A percentile compares a stretch with the other conserved stretches of the same genome.
phyloP scores from a whole-genome alignment of 2,113 vertebrate genomes.

The Podiceps cristatus region DNA sequence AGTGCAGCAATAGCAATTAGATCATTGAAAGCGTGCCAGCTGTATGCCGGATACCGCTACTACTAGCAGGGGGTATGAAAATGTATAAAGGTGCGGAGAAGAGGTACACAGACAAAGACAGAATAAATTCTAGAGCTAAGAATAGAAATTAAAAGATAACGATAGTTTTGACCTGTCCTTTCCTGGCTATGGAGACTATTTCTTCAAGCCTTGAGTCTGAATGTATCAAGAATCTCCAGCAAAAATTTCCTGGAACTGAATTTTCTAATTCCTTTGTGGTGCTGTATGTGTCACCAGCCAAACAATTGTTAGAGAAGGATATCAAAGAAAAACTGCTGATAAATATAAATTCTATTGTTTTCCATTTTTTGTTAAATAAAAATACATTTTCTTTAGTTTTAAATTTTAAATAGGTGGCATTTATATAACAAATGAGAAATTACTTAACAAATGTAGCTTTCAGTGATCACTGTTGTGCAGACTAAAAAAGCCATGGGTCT shows the following conservation, averaged over 20 bases:
- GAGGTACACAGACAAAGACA: background rate
- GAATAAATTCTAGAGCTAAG: background rate
- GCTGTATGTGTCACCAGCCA: background rate
- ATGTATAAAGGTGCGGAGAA: background rate
- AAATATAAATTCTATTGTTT: background rate
- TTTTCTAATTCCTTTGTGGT: constrained; percentile 18
- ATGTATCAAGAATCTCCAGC: constrained; percentile 32
- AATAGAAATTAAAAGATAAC: background rate
- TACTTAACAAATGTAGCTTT: background rate
- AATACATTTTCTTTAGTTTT: background rate
- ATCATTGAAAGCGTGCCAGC: background rate
- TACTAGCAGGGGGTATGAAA: background rate
- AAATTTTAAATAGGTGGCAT: background rate
- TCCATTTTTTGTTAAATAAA: background rate
- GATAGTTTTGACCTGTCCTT: background rate
- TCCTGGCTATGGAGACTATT: background rate
- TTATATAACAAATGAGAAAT: background rate
- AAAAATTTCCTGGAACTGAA: constrained; percentile 39
- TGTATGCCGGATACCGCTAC: accelerated
- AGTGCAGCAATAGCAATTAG: background rate
- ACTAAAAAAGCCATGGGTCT: constrained; percentile 19
- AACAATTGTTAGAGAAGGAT: background rate
- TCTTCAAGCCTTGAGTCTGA: background rate
- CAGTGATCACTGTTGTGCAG: background rate
- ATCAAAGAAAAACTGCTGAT: background rate